Base-by-base conservation (phyloP, 1,140 invertebrate species). In the Chironomus striatipennis region DNA sequence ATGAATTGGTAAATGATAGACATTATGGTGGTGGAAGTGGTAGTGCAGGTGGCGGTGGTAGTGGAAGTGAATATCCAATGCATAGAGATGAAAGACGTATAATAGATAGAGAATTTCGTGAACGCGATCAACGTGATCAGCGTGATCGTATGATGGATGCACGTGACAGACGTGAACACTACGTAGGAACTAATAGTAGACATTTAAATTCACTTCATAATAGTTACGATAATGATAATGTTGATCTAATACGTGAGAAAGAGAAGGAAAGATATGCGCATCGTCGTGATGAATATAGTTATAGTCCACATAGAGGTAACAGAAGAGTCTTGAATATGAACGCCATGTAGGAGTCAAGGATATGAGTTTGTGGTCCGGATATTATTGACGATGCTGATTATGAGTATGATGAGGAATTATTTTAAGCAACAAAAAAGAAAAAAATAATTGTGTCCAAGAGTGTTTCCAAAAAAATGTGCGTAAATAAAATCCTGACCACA, bases 311-410 rank as follows among this genome's bases (percentile, higher is more conserved):
- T 77, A 80, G 81, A 80, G 80, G 80, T 79, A 80, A 80, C 77
- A 82, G 80, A 79, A 81, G 80, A 79, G 81, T 81, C 78, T 81
- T 80, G 81, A 79, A 79, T 77, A 79, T 82, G 76, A 82, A 82
- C 81, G 81, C 81, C 80, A 82, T 82, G 80, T 82, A 82, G 81
- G 81, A 82, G 81, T 82, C 81, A 80, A 82, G 81, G 80, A 82
- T 82, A 81, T 82, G 82, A 80, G 81, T 80, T 80, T 81, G 81
- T 79, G 78, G 81, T 80, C 80, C 79, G 79, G 80, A 70, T 21
- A 70, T 70, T 20, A 70, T 70, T 70, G 65, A 70, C 10, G 65
- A 70, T 70, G 65, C 65, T 20, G 65, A 70, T 20, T 70, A 18
- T 70, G 65, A 70, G 18, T 70, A 70, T 70, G 65, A 70, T 70